A percentile compares a stretch with the other conserved stretches of the same genome.
These are phyloP conservation scores for Poeciliopsis presidionis DNA, from an alignment of 2,797 vertebrate genomes.

Conservation along the genomic window DNA sequence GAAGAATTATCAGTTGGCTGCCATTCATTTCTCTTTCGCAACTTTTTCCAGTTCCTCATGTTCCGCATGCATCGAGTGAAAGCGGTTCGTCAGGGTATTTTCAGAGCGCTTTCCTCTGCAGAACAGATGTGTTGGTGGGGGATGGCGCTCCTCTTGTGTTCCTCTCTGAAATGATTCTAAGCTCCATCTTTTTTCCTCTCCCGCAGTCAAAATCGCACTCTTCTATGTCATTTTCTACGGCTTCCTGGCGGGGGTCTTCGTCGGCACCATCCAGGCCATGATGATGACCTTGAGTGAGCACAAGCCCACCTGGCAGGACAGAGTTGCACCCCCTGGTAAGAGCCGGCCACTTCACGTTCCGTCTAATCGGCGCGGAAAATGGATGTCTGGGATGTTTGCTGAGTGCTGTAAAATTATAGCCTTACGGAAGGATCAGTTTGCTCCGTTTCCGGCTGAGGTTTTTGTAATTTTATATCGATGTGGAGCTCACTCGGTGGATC, in stretches of 20 bases:
- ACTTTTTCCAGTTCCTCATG: not conserved
- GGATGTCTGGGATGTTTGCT: not conserved
- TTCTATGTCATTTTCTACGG: conserved; percentile 97
- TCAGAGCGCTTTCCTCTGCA: not conserved
- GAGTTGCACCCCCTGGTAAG: conserved; percentile 95
- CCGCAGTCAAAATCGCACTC: conserved; percentile 90
- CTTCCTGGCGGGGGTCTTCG: conserved; percentile 93
- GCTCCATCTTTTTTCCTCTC: not conserved
- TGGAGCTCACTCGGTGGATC: not conserved
- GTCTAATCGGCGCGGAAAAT: not conserved
- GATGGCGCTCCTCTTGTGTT: not conserved
- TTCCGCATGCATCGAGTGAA: not conserved
- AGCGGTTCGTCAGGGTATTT: not conserved
- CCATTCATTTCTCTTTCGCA: not conserved
- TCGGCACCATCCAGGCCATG: conserved; percentile 96
- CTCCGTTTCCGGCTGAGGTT: conserved; percentile 1
- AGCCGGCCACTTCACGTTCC: not conserved
- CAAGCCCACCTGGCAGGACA: conserved; percentile 97
- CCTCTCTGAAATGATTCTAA: not conserved
- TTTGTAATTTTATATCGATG: not conserved
- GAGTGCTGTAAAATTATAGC: not conserved
- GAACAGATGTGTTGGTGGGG: not conserved
- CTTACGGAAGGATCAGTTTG: not conserved
- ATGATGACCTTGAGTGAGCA: conserved; percentile 91
- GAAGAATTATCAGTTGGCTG: not conserved